Percentiles rank a stretch among this genome's conserved stretches.
These are phyloP conservation scores for Desmodus rotundus DNA, from an alignment of 2,113 vertebrate species.

Conservation along the genomic window DNA sequence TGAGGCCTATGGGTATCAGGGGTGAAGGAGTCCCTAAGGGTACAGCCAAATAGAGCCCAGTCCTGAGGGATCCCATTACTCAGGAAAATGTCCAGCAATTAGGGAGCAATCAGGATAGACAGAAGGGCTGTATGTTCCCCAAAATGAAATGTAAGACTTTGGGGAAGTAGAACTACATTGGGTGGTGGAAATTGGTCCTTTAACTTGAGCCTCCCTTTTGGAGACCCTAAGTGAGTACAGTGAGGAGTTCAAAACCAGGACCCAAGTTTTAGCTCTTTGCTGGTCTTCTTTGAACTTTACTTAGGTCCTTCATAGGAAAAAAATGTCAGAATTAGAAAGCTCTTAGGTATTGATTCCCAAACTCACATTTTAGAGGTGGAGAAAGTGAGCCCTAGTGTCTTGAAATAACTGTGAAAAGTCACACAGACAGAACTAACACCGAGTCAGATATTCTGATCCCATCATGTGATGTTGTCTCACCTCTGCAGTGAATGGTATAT, in stretches of 20 bases:
- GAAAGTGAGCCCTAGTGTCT: not conserved
- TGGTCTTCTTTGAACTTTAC: not conserved
- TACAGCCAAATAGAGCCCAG: not conserved
- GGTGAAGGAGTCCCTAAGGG: not conserved
- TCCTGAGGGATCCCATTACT: constrained; percentile 34
- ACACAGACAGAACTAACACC: not conserved
- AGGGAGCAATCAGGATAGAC: not conserved
- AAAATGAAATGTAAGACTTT: not conserved
- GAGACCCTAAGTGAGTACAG: not conserved
- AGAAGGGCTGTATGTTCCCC: not conserved
- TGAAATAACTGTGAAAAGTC: constrained; percentile 5
- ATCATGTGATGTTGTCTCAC: not conserved
- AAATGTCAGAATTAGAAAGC: not conserved
- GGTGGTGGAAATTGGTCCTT: not conserved
- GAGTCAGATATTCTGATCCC: not conserved
- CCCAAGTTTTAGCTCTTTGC: not conserved
- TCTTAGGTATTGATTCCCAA: not conserved
- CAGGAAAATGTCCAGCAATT: not conserved
- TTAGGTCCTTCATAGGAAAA: not conserved
- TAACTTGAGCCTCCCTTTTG: not conserved
- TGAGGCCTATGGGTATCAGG: not conserved
- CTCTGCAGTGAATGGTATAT: not conserved
- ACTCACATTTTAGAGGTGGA: not conserved
- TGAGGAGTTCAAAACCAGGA: not conserved
- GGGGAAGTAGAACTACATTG: not conserved